phyloP scores from a whole-genome alignment of 2,113 vertebrate species.

The Seriola quinqueradiata region DNA sequence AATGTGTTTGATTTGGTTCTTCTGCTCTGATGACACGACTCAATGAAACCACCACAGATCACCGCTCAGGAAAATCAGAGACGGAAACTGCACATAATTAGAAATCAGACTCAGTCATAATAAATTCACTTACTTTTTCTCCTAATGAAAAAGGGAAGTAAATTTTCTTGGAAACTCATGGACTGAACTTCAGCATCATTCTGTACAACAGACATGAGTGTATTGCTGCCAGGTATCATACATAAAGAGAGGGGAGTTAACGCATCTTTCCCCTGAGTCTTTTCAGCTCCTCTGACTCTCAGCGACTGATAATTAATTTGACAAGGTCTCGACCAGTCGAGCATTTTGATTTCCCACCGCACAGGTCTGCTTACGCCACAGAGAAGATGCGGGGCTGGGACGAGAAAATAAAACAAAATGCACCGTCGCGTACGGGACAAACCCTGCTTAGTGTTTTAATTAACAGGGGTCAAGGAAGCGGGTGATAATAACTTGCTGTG shows the following conservation, averaged over 20 bases:
- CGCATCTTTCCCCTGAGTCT: slow-evolving; percentile 5
- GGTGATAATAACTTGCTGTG: slow-evolving; percentile 29
- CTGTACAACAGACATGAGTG: background rate
- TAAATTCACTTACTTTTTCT: background rate
- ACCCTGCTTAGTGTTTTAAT: slow-evolving; percentile 12
- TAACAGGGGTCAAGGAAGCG: slow-evolving; percentile 27
- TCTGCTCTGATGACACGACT: background rate
- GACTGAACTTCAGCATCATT: background rate
- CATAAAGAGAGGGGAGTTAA: slow-evolving; percentile 12
- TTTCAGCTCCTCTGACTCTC: slow-evolving; percentile 32
- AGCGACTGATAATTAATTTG: slow-evolving; percentile 68
- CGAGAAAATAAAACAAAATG: background rate
- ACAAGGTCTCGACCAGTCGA: slow-evolving; percentile 45
- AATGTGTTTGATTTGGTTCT: background rate
- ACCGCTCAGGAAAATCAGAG: background rate
- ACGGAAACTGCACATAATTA: background rate
- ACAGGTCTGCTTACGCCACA: slow-evolving; percentile 35
- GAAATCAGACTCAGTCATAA: background rate
- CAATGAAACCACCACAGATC: background rate
- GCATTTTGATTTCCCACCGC: slow-evolving; percentile 40
- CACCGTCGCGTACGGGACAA: background rate
- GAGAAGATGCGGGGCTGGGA: slow-evolving; percentile 4
- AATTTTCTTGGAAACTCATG: background rate
- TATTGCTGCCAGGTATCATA: background rate
- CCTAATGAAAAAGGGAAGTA: background rate